phyloP scores from a whole-genome alignment of 2,113 vertebrate species.

The Pachycephala philippinensis region DNA sequence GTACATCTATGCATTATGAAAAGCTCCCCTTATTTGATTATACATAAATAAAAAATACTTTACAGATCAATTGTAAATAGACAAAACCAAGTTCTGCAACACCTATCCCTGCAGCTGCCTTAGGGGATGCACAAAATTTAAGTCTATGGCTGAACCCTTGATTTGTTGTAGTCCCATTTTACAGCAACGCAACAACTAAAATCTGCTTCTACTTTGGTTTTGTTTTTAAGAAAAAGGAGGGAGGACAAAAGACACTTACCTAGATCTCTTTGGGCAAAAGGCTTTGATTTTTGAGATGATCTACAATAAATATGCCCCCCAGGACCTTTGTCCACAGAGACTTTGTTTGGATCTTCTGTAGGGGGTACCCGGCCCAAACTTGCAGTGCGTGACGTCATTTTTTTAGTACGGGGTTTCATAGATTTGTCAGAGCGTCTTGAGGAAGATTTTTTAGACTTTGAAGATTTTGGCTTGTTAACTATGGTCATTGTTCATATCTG shows the following conservation, averaged over 20 bases:
- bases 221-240: neutral
- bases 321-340: conserved; percentile 82
- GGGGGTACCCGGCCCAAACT: conserved; percentile 83
- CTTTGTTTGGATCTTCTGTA: conserved; percentile 80
- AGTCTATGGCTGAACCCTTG: neutral
- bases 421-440: conserved; percentile 74
- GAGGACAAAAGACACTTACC: conserved; percentile 64
- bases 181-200: neutral
- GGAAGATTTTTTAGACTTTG: conserved; percentile 86
- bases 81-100: neutral
- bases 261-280: conserved; percentile 81
- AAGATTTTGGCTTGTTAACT: conserved; percentile 94
- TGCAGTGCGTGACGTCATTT: conserved; percentile 87
- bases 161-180: accelerated
- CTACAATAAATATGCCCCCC: conserved; percentile 87
- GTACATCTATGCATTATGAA: neutral
- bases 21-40: neutral
- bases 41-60: neutral
- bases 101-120: neutral
- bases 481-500: conserved; percentile 98
- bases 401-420: conserved; percentile 81
- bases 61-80: neutral
- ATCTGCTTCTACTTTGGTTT: neutral
- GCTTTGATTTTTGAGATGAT: conserved; percentile 80
- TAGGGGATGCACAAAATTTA: neutral